Evolutionary conservation across 1,140 invertebrate genomes (phyloP).

Genomic region (Zophobas atratus): DNA sequence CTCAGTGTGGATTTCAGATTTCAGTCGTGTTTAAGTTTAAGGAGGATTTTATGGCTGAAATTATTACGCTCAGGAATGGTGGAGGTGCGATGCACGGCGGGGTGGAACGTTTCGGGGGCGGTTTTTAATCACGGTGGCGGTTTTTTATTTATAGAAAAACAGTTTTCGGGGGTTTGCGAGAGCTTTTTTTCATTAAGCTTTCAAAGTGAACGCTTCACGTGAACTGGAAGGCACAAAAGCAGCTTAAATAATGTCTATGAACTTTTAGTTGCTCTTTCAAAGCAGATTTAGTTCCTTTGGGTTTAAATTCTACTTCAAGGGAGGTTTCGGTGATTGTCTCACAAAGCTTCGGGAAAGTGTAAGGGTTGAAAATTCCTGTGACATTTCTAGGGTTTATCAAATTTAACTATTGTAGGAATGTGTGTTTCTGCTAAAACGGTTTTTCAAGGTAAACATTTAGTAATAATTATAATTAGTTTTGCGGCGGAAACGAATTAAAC

Average conservation of each 20-base stretch:
- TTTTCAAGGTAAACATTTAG: no score
- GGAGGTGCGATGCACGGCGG: no score
- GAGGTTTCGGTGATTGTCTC: constrained; percentile 28
- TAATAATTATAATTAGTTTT: no score
- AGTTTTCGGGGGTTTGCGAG: background rate
- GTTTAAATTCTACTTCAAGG: constrained; percentile 14
- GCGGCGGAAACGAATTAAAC: no score
- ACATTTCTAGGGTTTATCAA: background rate
- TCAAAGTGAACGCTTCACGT: background rate
- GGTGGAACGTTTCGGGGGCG: no score
- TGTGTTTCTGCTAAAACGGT: background rate
- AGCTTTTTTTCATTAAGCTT: background rate
- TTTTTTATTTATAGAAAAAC: background rate
- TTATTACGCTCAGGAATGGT: constrained; percentile 51
- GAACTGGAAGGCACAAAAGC: background rate
- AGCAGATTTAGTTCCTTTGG: constrained; percentile 4
- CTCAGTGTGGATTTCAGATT: constrained; percentile 62
- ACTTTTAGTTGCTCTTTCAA: constrained; percentile 8
- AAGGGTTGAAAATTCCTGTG: constrained; percentile 15
- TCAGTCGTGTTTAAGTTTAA: constrained; percentile 64
- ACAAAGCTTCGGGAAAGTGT: constrained; percentile 13
- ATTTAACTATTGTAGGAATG: background rate
- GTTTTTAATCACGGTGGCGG: background rate
- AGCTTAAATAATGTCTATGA: constrained; percentile 1
- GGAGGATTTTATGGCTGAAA: constrained; percentile 62